A percentile compares a stretch with the other conserved stretches of the same genome.
Conservation (phyloP, 2,113 vertebrate species). For the Tychaedon coryphoeus region DNA sequence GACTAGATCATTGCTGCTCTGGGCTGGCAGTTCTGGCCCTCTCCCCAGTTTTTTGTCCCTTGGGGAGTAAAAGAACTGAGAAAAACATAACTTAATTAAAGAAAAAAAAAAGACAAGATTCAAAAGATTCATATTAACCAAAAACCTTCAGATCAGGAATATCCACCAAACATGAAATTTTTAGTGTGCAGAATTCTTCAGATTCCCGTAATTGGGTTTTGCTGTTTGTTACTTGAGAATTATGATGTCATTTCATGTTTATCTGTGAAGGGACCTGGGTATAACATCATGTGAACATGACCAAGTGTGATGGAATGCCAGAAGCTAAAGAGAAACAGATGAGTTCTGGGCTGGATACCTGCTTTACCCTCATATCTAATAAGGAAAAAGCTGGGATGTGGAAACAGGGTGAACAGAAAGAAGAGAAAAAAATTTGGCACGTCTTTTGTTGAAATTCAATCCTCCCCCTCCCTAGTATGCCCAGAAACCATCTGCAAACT, state of each 20-base stretch:
- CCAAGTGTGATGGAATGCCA: conserved; percentile 62
- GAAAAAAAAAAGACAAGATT: neutral
- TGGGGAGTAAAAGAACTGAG: neutral
- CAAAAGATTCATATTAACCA: neutral
- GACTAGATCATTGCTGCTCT: neutral
- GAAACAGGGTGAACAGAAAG: conserved; percentile 65
- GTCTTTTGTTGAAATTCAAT: conserved; percentile 76
- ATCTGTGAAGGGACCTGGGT: conserved; percentile 13
- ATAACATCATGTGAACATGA: conserved; percentile 48
- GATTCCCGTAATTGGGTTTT: neutral
- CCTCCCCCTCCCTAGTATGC: conserved; percentile 21
- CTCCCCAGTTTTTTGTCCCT: neutral
- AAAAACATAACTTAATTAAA: neutral
- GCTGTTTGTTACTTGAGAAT: conserved; percentile 57
- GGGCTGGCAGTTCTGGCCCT: neutral
- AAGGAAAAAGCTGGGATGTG: conserved; percentile 55
- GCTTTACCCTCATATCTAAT: conserved; percentile 62
- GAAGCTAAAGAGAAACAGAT: conserved; percentile 74
- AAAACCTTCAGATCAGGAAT: neutral
- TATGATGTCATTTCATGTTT: conserved; percentile 49
- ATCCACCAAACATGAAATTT: neutral
- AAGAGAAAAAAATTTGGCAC: conserved; percentile 69
- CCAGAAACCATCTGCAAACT: conserved; percentile 76
- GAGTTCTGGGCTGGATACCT: conserved; percentile 52
- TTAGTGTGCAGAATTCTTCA: neutral